phyloP scores from a whole-genome alignment of 2,888 invertebrate species.

The Ophioninae sp. region DNA sequence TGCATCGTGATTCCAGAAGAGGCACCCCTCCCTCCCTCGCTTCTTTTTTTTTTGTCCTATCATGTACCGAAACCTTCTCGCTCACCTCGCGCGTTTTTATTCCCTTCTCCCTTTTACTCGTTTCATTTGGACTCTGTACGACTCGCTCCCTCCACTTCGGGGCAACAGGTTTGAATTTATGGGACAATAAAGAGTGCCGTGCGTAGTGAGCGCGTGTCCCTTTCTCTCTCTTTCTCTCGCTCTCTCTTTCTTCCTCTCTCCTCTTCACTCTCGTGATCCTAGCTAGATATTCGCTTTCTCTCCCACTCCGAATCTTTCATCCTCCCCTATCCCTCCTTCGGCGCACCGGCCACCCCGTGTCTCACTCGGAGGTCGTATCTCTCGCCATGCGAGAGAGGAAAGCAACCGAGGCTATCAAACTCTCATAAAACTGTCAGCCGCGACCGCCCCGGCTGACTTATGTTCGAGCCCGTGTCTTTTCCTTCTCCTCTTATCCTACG shows the following conservation, averaged over 20 bases:
- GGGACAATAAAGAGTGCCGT: slow-evolving; percentile 80
- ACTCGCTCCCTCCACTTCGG: slow-evolving; percentile 71
- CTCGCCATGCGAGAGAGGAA: slow-evolving; percentile 65
- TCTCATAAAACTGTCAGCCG: slow-evolving; percentile 81
- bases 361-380: slow-evolving; percentile 48
- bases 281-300: slow-evolving; percentile 62
- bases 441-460: slow-evolving; percentile 79
- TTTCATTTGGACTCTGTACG: slow-evolving; percentile 59
- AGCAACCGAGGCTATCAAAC: slow-evolving; percentile 79
- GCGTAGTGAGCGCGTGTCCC: slow-evolving; percentile 78
- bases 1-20: slow-evolving; percentile 70
- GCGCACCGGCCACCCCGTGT: slow-evolving; percentile 27
- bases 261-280: slow-evolving; percentile 58
- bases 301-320: slow-evolving; percentile 36
- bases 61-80: slow-evolving; percentile 45
- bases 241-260: slow-evolving; percentile 63
- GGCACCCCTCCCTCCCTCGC: slow-evolving; percentile 40
- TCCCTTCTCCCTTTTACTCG: slow-evolving; percentile 56
- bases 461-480: slow-evolving; percentile 71
- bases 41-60: slow-evolving; percentile 39
- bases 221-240: slow-evolving; percentile 63
- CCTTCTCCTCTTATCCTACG: slow-evolving; percentile 57
- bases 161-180: slow-evolving; percentile 81
- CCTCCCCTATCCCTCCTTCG: slow-evolving; percentile 30
- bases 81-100: slow-evolving; percentile 51